phyloP scores from a whole-genome alignment of 2,797 vertebrate genomes.

The Prionace glauca region DNA sequence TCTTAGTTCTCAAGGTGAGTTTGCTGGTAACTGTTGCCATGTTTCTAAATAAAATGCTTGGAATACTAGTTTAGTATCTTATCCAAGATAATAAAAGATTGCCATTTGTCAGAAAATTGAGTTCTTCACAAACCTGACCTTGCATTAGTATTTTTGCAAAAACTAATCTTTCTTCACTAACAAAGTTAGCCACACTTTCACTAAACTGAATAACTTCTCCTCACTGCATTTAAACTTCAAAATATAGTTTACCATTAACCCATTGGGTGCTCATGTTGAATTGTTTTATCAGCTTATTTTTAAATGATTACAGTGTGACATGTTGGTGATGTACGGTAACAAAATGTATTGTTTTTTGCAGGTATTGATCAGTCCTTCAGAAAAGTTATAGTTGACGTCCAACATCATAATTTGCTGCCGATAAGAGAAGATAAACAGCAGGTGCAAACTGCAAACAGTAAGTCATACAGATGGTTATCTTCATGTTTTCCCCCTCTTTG shows the following conservation, averaged over 20 bases:
- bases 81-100: neutral
- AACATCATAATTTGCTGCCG: neutral
- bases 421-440: neutral
- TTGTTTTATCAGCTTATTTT: neutral
- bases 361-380: neutral
- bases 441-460: neutral
- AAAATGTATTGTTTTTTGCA: neutral
- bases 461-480: neutral
- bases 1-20: neutral
- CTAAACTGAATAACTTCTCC: neutral
- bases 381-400: neutral
- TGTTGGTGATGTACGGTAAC: neutral
- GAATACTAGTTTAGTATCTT: neutral
- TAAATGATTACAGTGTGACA: neutral
- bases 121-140: neutral
- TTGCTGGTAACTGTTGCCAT: neutral
- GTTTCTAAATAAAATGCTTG: neutral
- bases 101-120: neutral
- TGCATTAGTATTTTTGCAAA: neutral
- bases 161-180: neutral
- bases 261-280: neutral
- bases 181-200: neutral
- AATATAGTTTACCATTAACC: neutral
- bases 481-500: neutral
- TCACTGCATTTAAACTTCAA: neutral